These are phyloP conservation scores for Rhynchonema sp. DNA, from an alignment of 2,888 invertebrate species.

Conservation along the genomic window DNA sequence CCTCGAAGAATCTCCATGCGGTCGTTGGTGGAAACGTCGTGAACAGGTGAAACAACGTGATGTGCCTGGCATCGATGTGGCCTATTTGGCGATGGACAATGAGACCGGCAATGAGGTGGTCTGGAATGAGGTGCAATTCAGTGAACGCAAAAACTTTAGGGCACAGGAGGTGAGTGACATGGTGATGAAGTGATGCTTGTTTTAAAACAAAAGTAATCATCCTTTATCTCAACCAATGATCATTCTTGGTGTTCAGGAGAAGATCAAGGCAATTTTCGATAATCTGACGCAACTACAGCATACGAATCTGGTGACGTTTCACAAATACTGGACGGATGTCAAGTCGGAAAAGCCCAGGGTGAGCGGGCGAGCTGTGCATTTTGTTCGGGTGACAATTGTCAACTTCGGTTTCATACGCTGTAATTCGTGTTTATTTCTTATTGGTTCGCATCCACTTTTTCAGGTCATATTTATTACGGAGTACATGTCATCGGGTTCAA, in stretches of 20 bases:
- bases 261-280: conserved; percentile 89
- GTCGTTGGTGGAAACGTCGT: conserved; percentile 90
- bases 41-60: conserved; percentile 96
- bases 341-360: conserved; percentile 85
- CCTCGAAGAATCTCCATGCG: conserved; percentile 94
- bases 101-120: conserved; percentile 80
- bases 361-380: too few species aligned
- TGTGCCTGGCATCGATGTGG: conserved; percentile 96
- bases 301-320: conserved; percentile 97
- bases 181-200: neutral
- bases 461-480: conserved; percentile 99
- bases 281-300: conserved; percentile 91
- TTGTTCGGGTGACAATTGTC: neutral
- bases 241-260: conserved; percentile 41
- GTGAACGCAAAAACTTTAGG: conserved; percentile 88
- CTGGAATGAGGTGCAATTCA: conserved; percentile 98
- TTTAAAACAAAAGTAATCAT: neutral
- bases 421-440: too few species aligned
- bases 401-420: too few species aligned
- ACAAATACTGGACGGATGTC: conserved; percentile 97
- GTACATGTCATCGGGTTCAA: conserved; percentile 97
- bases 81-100: conserved; percentile 97
- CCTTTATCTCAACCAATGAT: neutral
- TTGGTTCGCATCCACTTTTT: too few species aligned
- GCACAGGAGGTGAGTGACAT: conserved; percentile 50